phyloP scores from a whole-genome alignment of 2,113 vertebrate species.

The Brienomyrus longianalis region DNA sequence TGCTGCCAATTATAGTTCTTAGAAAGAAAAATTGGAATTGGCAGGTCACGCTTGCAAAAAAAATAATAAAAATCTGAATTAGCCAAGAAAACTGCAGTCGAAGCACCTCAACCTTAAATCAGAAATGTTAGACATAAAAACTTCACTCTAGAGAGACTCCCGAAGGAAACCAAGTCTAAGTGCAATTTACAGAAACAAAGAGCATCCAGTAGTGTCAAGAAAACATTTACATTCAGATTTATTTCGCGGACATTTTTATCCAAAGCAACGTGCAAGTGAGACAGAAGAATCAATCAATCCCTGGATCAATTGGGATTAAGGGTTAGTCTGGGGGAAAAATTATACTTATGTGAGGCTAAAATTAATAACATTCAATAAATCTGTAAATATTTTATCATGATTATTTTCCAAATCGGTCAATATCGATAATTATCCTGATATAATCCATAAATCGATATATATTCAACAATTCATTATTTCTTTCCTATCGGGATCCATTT shows the following conservation, averaged over 20 bases:
- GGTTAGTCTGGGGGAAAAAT: not conserved
- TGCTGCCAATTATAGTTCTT: too few relatives aligned
- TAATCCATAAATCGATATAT: too few relatives aligned
- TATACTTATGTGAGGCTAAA: not conserved
- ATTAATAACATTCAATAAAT: not conserved
- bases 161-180: not conserved
- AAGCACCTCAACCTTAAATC: too few relatives aligned
- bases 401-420: not conserved
- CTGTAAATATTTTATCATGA: not conserved
- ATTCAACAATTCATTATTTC: too few relatives aligned
- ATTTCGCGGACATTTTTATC: not conserved
- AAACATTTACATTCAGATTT: not conserved
- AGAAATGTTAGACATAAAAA: not conserved
- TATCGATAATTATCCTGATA: not conserved
- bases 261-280: not conserved
- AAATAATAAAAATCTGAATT: too few relatives aligned
- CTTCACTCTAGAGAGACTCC: not conserved
- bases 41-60: too few relatives aligned
- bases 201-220: not conserved
- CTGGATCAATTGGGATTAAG: not conserved
- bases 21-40: too few relatives aligned
- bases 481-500: too few relatives aligned
- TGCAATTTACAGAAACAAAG: not conserved
- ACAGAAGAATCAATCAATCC: not conserved
- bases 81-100: too few relatives aligned